Conservation (phyloP, 1,140 invertebrate genomes). For the Meloidogyne exigua region DNA sequence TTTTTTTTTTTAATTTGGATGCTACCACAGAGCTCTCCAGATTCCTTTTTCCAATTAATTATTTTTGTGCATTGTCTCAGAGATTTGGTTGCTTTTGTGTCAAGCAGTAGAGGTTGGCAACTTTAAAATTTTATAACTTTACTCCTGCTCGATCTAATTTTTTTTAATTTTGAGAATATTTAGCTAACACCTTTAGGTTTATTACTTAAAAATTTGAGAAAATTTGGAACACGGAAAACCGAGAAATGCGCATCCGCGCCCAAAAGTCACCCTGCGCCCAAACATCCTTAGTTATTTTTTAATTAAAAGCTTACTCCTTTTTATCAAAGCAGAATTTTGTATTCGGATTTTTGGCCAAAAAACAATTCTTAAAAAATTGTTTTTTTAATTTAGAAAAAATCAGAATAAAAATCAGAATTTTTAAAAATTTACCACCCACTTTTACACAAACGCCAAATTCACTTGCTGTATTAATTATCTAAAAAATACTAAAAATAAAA, state of each 20-base stretch:
- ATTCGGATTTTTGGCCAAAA: conserved; percentile 48
- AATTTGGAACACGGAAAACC: background rate
- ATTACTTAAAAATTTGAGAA: background rate
- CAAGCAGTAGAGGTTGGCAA: conserved; percentile 50
- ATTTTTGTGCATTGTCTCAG: conserved; percentile 48
- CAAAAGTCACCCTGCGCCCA: too few species aligned
- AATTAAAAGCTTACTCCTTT: conserved; percentile 34
- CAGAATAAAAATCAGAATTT: background rate
- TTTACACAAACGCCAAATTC: conserved; percentile 52
- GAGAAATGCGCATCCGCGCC: background rate
- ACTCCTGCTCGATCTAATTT: background rate
- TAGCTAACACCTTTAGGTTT: background rate
- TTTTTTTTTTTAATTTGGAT: background rate
- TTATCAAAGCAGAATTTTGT: conserved; percentile 51
- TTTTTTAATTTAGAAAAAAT: background rate
- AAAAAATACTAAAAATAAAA: background rate
- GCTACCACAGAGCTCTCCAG: conserved; percentile 49
- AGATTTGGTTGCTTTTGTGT: conserved; percentile 51
- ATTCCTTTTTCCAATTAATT: conserved; percentile 56
- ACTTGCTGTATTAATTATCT: conserved; percentile 43
- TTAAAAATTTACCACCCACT: background rate
- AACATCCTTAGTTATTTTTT: too few species aligned
- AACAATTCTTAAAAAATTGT: conserved; percentile 40
- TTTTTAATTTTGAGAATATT: background rate
- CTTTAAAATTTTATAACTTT: conserved; percentile 24